Percentiles rank a stretch among this genome's conserved stretches.
phyloP scores from a whole-genome alignment of 2,888 invertebrate genomes.

The Watsonalla binaria region DNA sequence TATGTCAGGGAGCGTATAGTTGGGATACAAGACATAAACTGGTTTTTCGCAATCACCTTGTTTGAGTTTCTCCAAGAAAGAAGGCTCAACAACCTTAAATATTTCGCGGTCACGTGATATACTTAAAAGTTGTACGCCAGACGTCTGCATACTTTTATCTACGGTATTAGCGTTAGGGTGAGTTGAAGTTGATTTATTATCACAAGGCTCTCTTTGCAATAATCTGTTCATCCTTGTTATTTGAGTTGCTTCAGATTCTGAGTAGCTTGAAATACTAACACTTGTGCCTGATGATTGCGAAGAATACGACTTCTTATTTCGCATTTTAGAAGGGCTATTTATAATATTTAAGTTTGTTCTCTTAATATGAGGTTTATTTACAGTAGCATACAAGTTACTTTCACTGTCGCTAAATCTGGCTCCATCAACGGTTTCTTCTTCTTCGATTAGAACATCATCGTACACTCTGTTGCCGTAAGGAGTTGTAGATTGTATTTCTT shows the following conservation, averaged over 20 bases:
- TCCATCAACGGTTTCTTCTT: conserved; percentile 66
- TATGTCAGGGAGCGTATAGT: conserved; percentile 92
- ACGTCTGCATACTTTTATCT: conserved; percentile 88
- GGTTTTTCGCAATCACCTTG: conserved; percentile 84
- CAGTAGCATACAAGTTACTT: conserved; percentile 67
- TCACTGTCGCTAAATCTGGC: conserved; percentile 64
- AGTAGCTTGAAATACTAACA: conserved; percentile 75
- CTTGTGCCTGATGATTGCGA: conserved; percentile 74
- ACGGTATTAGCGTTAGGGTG: conserved; percentile 78
- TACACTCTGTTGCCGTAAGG: conserved; percentile 63
- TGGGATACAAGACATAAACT: conserved; percentile 93
- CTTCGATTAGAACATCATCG: conserved; percentile 69
- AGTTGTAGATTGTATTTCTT: conserved; percentile 55
- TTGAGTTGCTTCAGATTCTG: conserved; percentile 76
- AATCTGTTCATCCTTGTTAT: conserved; percentile 68
- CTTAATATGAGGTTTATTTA: conserved; percentile 65
- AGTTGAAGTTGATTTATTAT: conserved; percentile 71
- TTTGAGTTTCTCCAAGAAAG: conserved; percentile 83
- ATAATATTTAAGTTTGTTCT: conserved; percentile 75
- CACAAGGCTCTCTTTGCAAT: conserved; percentile 55
- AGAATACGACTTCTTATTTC: conserved; percentile 63
- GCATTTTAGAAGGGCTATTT: conserved; percentile 66
- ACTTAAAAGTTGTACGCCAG: conserved; percentile 63
- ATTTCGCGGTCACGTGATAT: conserved; percentile 67
- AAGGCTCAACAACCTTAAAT: conserved; percentile 82